A percentile compares a stretch with the other conserved stretches of the same genome.
Conservation (phyloP, 2,797 vertebrate genomes). For the Peromyscus attwateri region DNA sequence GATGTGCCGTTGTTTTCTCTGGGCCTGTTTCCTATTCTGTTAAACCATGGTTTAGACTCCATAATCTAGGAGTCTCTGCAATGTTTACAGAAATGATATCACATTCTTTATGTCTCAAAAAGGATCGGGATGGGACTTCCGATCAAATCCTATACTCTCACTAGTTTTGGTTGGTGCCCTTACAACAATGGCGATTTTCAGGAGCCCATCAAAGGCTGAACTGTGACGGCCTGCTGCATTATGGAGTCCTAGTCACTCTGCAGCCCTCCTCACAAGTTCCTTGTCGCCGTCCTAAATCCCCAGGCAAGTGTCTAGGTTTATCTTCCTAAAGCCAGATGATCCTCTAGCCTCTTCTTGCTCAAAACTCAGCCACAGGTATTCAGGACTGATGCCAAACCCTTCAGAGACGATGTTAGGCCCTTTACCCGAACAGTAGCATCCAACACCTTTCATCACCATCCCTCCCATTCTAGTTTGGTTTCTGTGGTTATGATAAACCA, state of each 20-base stretch:
- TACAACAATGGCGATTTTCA: background rate
- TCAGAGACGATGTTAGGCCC: background rate
- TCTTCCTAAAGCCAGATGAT: background rate
- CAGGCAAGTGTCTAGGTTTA: background rate
- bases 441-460: no score
- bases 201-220: background rate
- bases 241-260: background rate
- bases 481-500: background rate
- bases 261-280: background rate
- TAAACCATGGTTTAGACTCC: background rate
- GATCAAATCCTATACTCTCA: background rate
- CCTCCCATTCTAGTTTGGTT: background rate
- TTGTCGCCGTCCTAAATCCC: background rate
- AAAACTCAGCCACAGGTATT: background rate
- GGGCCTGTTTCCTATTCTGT: background rate
- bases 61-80: background rate
- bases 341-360: background rate
- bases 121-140: background rate
- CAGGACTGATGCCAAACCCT: background rate
- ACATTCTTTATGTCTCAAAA: background rate
- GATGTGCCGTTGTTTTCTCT: background rate
- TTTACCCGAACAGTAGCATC: fast-evolving
- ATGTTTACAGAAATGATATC: background rate
- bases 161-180: background rate
- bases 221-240: background rate